Conservation (phyloP, 2,797 vertebrate species). For the Thalassophryne amazonica region DNA sequence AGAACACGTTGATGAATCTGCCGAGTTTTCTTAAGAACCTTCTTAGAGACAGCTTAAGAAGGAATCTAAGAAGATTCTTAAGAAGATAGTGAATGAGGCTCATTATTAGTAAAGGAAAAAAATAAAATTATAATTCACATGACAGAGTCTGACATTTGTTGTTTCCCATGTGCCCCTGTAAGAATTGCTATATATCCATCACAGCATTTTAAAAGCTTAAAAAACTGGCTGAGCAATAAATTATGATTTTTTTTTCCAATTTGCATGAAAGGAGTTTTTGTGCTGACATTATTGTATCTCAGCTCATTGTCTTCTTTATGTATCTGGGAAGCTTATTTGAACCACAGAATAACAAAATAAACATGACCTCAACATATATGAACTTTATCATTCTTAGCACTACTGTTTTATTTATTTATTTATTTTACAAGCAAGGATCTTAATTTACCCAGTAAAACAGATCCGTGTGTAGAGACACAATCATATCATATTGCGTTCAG, state of each 20-base stretch:
- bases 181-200: constrained; percentile 13
- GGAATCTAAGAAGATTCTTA: too few relatives aligned
- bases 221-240: constrained; percentile 15
- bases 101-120: too few relatives aligned
- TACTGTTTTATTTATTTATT: neutral
- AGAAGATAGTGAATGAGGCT: too few relatives aligned
- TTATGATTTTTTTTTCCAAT: constrained; percentile 9
- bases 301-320: neutral
- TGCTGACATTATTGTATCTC: constrained; percentile 2
- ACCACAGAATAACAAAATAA: neutral
- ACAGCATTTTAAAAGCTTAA: constrained; percentile 8
- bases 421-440: constrained; percentile 9
- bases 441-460: constrained; percentile 14
- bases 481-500: too few relatives aligned
- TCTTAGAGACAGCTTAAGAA: too few relatives aligned
- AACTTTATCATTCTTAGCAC: neutral
- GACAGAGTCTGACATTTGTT: too few relatives aligned
- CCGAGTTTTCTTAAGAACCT: too few relatives aligned
- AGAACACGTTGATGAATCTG: too few relatives aligned
- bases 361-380: neutral
- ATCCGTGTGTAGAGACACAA: neutral
- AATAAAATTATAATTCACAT: too few relatives aligned
- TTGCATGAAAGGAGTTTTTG: constrained; percentile 1
- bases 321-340: neutral
- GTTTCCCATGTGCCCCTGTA: neutral